Evolutionary conservation across 1,140 invertebrate species (phyloP), one percentile per base, ranked within the genome.

Genomic region (Diorhabda elongata): DNA sequence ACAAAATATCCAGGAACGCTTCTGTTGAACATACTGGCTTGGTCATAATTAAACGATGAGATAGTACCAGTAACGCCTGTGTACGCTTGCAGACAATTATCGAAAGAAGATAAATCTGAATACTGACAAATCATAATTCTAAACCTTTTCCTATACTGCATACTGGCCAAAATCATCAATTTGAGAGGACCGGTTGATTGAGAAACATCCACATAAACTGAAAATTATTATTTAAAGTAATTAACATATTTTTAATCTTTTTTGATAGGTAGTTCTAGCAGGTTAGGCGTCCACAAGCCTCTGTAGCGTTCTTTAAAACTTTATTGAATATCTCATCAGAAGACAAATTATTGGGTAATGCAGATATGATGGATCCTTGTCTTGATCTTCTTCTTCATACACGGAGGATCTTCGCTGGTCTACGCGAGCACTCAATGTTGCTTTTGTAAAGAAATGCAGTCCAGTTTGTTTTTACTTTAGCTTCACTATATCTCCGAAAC

Each of bases 181-280:
- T 86, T 85, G 6, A 92, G 81, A 44, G 89, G 90, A 2, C 86
- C 88, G 2, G 77, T 75, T 2, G 84, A 77, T 26, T 85, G 82
- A 0, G 85, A 86, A 4, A 92, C 88, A 78, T 92, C 89, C 3
- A 92, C 80, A 73, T 91, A 92, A 42, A 92, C 91, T 92, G 79
- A 70, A 86, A 86, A 26, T 26, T 26, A 26, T 26, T 57, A 57
- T 57, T 8, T 26, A 1, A 26, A 26, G 26, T 26, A 26, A 26
- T 26, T 26, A 26, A 26, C 26, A 26, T 26, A 26, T 26, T 26
- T 26, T 26, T 26, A 26, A 26, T 26, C 26, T 26, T 26, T 26
- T 26, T 1, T 1, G 26, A 1, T 26, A 26, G 26, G 26, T 26
- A 26, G 26, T 26, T 26, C 9, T 26, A 62, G 42, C 3, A 11